Evolutionary conservation across 2,888 invertebrate genomes (phyloP), one percentile per base, ranked within the genome.

Genomic region (Sipunculus nudus): DNA sequence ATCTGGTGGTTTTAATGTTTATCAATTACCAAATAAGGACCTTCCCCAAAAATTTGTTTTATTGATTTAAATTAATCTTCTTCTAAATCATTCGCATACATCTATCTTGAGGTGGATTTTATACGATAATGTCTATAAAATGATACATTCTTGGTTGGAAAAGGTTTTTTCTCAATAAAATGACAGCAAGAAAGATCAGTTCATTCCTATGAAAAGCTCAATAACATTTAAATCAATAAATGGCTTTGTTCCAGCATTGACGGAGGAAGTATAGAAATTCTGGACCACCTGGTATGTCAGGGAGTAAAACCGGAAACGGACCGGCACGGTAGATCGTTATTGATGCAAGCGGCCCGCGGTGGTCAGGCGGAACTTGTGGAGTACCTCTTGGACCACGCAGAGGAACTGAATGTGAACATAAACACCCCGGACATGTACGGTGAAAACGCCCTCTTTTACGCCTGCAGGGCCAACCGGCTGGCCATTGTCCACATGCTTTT

Each of bases 391-490:
- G 61, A 59, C 31, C 55, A 59, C 38, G 55, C 53, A 25, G 19
- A 38, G 1, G 16, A 29, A 13, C 48, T 67, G 3, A 53, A 39
- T 38, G 19, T 65, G 25, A 63, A 67, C 60, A 52, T 70, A 49
- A 66, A 69, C 39, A 49, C 55, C 10, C 19, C n/a, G 46, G 71
- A 72, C 53, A 32, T 21, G 8, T 39, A 60, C 28, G 71, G 71
- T 10, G 70, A 71, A 41, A 72, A 70, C 43, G 65, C 66, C 13
- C 56, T 72, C 13, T 72, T 71, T 49, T 71, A 71, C 46, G 69
- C 65, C 35, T 53, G 59, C 16, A 52, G 64, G 39, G 63, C 63
- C 1, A 39, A 53, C 21, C 38, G 50, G 16, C 40, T 61, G 26
- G 41, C 28, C 25, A 50, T 70, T n/a, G 53, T 65, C 4, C 38